A percentile compares a stretch with the other conserved stretches of the same genome.
Conservation (phyloP, 2,797 vertebrate genomes). For the Anas capensis region DNA sequence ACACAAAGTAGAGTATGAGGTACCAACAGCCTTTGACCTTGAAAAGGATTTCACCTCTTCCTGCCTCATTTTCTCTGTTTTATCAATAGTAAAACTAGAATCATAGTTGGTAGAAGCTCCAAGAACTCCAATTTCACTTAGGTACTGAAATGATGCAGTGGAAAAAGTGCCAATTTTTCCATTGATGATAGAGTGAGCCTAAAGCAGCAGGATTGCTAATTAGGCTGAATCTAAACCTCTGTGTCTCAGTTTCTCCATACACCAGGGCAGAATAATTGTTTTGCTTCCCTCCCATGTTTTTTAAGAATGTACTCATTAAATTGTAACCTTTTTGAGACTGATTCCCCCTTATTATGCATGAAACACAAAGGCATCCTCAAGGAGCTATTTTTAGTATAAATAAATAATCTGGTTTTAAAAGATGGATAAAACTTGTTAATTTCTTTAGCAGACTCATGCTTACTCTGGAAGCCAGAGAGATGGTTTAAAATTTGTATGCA, state of each 20-base stretch:
- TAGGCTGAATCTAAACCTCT: conserved; percentile 2
- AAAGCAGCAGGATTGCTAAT: conserved; percentile 43
- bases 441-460: not conserved
- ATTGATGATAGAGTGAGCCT: not conserved
- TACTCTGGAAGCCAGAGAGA: not conserved
- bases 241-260: not conserved
- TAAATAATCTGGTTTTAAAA: not conserved
- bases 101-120: not conserved
- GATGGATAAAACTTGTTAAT: not conserved
- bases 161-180: not conserved
- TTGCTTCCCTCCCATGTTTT: conserved; percentile 36
- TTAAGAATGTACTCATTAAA: conserved; percentile 52
- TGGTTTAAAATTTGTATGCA: not conserved
- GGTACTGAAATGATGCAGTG: not conserved
- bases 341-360: conserved; percentile 37
- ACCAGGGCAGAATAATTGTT: conserved; percentile 44
- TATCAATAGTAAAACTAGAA: not conserved
- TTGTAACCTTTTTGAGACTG: conserved; percentile 61
- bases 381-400: conserved; percentile 37
- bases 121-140: not conserved
- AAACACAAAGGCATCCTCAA: not conserved
- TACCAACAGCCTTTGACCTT: not conserved
- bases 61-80: conserved; percentile 10
- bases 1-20: not conserved
- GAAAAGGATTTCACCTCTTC: not conserved